These are phyloP conservation scores for Rotaria magnacalcarata DNA, from an alignment of 2,888 invertebrate genomes.

Conservation along the genomic window DNA sequence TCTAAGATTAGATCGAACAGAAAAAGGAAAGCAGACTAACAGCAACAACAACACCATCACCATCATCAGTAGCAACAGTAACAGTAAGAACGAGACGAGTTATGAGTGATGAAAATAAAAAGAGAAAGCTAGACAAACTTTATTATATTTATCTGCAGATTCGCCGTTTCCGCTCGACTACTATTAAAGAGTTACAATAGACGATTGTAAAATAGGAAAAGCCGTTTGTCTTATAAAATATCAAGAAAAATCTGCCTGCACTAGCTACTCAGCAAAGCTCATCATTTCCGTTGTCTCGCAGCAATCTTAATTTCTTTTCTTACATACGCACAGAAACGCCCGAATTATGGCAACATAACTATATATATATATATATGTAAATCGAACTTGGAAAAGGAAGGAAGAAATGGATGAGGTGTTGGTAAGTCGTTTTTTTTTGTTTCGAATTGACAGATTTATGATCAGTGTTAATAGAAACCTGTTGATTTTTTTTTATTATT, in stretches of 20 bases:
- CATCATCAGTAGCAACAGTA: no score
- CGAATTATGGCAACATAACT: no score
- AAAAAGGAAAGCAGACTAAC: not conserved
- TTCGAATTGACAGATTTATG: not conserved
- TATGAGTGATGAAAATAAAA: not conserved
- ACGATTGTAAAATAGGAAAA: not conserved
- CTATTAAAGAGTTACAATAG: not conserved
- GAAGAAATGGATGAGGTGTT: not conserved
- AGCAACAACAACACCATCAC: no score
- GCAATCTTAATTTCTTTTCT: not conserved
- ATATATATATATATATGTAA: not conserved
- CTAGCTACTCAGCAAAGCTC: not conserved
- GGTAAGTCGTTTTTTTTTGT: not conserved
- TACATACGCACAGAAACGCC: not conserved
- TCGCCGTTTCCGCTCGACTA: not conserved
- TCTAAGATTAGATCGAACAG: not conserved
- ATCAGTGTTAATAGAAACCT: not conserved
- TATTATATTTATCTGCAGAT: conserved; percentile 15
- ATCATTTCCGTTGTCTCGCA: not conserved
- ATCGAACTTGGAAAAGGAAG: not conserved
- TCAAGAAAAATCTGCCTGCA: not conserved
- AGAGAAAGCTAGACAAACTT: conserved; percentile 10
- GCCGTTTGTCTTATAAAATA: not conserved
- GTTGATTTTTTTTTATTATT: not conserved
- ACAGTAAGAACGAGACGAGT: not conserved